Percentiles rank a stretch among this genome's conserved stretches.
These are phyloP conservation scores for Panopea generosa DNA, from an alignment of 2,888 invertebrate genomes.

Conservation along the genomic window DNA sequence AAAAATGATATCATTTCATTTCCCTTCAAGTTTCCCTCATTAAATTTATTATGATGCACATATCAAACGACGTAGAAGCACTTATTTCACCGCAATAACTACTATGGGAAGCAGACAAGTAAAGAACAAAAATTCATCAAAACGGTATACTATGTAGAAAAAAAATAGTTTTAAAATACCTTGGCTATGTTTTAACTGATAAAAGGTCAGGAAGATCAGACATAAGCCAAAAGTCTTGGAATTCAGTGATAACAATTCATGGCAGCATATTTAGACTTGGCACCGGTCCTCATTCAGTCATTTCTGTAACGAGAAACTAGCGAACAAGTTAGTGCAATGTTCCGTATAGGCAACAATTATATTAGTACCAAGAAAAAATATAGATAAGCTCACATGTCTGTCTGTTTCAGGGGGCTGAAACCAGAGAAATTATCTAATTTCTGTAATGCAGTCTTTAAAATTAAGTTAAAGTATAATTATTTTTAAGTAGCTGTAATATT, in stretches of 20 bases:
- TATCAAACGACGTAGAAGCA: no score
- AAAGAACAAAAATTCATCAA: no score
- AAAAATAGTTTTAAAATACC: constrained; percentile 27
- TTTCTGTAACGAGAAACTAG: constrained; percentile 31
- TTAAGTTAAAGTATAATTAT: no score
- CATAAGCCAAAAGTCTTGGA: constrained; percentile 63
- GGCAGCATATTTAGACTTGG: constrained; percentile 54
- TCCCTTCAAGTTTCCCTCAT: no score
- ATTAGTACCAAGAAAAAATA: constrained; percentile 21
- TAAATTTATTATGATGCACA: no score
- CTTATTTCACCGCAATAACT: no score
- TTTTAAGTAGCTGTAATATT: no score
- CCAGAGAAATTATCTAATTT: no score
- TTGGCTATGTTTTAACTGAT: constrained; percentile 60
- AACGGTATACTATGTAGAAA: no score
- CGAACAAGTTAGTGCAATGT: constrained; percentile 39
- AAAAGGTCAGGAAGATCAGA: constrained; percentile 60
- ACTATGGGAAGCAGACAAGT: no score
- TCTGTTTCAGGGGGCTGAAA: constrained; percentile 20
- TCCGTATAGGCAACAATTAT: constrained; percentile 19
- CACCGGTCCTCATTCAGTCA: constrained; percentile 39
- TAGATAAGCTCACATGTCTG: constrained; percentile 37
- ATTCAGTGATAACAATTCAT: constrained; percentile 59
- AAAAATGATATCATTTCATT: no score
- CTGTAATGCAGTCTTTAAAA: no score